Evolutionary conservation across 2,888 invertebrate genomes (phyloP).

Genomic region (Salticus scenicus): DNA sequence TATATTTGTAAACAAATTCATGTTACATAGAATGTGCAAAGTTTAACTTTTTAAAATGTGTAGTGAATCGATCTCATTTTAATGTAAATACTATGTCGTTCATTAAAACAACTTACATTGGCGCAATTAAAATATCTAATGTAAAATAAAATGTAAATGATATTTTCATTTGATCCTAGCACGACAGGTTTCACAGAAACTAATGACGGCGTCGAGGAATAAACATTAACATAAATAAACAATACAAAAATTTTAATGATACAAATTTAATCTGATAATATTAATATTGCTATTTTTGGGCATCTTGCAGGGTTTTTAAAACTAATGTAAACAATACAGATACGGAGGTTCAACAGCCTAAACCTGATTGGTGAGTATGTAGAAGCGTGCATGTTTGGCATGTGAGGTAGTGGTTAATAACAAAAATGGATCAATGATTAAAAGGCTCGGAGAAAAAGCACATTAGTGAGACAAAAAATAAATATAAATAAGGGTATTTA

Average conservation of each 20-base stretch:
- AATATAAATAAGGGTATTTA: neutral
- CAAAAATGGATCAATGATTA: neutral
- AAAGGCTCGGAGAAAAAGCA: neutral
- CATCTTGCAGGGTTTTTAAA: no score
- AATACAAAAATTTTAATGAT: no score
- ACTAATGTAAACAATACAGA: no score
- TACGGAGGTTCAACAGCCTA: neutral
- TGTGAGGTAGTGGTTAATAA: neutral
- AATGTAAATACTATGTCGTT: no score
- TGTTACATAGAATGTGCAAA: no score
- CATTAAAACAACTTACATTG: no score
- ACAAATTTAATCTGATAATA: no score
- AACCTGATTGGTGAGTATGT: conserved; percentile 2
- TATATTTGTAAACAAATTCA: no score
- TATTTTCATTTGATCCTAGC: neutral
- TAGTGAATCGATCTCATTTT: no score
- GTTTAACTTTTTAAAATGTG: no score
- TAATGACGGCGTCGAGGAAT: neutral
- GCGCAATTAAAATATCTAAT: no score
- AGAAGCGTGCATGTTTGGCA: neutral
- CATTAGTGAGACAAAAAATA: neutral
- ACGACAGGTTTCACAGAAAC: neutral
- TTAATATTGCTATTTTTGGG: no score
- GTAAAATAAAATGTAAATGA: neutral
- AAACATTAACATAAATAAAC: neutral